These are phyloP conservation scores for Drosophila nigritarsus DNA, from an alignment of 2,888 invertebrate species.

Conservation along the genomic window DNA sequence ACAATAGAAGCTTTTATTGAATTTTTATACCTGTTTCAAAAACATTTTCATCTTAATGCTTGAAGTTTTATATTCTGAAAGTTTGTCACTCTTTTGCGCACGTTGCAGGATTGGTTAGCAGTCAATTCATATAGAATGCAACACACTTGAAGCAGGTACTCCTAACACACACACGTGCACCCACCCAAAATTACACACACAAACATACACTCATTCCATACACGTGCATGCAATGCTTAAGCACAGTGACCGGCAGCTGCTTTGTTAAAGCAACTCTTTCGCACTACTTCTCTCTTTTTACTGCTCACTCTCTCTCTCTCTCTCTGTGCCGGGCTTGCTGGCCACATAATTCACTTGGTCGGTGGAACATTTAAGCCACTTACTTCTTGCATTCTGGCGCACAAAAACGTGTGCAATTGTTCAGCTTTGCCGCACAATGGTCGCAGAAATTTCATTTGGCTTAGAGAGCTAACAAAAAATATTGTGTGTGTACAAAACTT, in stretches of 20 bases:
- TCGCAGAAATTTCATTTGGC: constrained; percentile 69
- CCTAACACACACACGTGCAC: constrained; percentile 5
- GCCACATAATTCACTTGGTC: constrained; percentile 66
- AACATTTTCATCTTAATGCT: constrained; percentile 36
- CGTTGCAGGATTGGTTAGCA: constrained; percentile 34
- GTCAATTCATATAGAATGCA: constrained; percentile 30
- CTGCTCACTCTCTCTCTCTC: background rate
- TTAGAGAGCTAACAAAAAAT: constrained; percentile 57
- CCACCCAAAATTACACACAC: constrained; percentile 3
- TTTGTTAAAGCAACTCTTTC: constrained; percentile 26
- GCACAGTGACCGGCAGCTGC: constrained; percentile 48
- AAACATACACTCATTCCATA: background rate
- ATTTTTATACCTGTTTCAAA: constrained; percentile 40
- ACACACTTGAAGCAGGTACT: constrained; percentile 19
- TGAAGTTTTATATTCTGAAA: constrained; percentile 8
- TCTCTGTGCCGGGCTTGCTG: background rate
- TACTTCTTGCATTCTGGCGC: constrained; percentile 74
- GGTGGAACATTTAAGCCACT: constrained; percentile 66
- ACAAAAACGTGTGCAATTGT: constrained; percentile 74
- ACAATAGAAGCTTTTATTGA: background rate
- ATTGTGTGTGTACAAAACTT: constrained; percentile 55
- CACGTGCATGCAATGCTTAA: constrained; percentile 26
- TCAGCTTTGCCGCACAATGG: constrained; percentile 69
- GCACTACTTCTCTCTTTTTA: too few relatives aligned
- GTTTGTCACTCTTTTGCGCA: constrained; percentile 14